Conservation (phyloP, 1,140 invertebrate species). For the Drosophila carrolli region DNA sequence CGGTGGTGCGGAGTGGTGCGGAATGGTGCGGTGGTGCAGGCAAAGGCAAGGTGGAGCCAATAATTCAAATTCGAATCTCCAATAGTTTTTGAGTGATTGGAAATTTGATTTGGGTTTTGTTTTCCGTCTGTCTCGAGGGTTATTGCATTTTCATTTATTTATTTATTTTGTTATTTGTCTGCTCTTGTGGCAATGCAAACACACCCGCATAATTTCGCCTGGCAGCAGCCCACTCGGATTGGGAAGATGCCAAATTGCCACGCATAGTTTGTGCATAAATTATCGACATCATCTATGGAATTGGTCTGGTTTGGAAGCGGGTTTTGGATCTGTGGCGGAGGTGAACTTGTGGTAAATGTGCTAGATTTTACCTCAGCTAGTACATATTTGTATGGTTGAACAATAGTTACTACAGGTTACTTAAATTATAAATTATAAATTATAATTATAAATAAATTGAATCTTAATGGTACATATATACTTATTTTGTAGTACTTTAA, state of each 20-base stretch:
- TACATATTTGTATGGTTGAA: too few relatives aligned
- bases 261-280: constrained; percentile 67
- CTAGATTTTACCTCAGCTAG: not conserved
- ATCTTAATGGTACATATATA: too few relatives aligned
- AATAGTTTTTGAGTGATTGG: constrained; percentile 78
- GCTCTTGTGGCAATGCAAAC: constrained; percentile 36
- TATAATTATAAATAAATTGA: too few relatives aligned
- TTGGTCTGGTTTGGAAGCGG: constrained; percentile 28
- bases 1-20: too few relatives aligned
- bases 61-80: constrained; percentile 80
- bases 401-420: too few relatives aligned
- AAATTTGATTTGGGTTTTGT: constrained; percentile 71
- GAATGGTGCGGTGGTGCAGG: not conserved
- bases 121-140: constrained; percentile 60
- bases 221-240: constrained; percentile 46
- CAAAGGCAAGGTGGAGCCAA: constrained; percentile 53
- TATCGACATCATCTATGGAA: constrained; percentile 43
- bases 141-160: constrained; percentile 61
- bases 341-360: not conserved
- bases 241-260: constrained; percentile 61
- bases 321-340: constrained; percentile 2
- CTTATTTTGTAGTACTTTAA: not conserved
- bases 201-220: constrained; percentile 65
- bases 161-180: constrained; percentile 17
- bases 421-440: too few relatives aligned